Evolutionary conservation across 2,113 vertebrate species (phyloP), one percentile per base, ranked within the genome.

Genomic region (Sebastes schlegelii): DNA sequence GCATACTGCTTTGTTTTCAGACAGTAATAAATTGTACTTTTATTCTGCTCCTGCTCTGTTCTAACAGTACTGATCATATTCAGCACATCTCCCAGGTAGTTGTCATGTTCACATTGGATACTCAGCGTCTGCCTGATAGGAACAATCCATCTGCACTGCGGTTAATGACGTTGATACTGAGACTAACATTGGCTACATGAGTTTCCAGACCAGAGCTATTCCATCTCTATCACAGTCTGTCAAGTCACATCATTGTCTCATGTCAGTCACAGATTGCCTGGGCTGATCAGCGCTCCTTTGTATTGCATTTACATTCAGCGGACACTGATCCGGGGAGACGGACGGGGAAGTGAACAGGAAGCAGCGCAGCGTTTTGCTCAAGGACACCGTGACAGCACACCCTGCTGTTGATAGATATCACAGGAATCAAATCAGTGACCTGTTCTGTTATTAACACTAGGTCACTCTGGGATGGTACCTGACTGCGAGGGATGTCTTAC

Each of bases 341-440:
- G 6, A 43, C 8, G 4, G 6, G n/a, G 26, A 49, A 62, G 61
- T 54, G 23, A 54, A 23, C 40, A 57, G 64, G 62, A 55, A 58
- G 57, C 23, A 9, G 26, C 1, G 21, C 4, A 4, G 17, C 8
- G 10, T 65, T 46, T 66, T 17, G 42, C 46, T 75, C 66, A 80
- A 80, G 66, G 85, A 79, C 76, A 43, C 46, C 2, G 9, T 71
- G 52, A 79, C 54, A 70, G 65, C n/a, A 26, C 57, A 17, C 62
- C 51, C 71, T 77, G 61, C 77, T 83, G 23, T 9, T 80, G 72
- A 83, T 46, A 45, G 85, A 79, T 63, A 11, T 61, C 4, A 4
- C 54, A 21, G 54, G 14, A 68, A 82, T 82, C 70, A 58, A 43
- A 75, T 48, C 52, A 62, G 58, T 72, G 76, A 72, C 60, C 52